Evolutionary conservation across 2,797 vertebrate genomes (phyloP), one percentile per base, ranked within the genome.

Genomic region (Acrossocheilus wenchowensis): DNA sequence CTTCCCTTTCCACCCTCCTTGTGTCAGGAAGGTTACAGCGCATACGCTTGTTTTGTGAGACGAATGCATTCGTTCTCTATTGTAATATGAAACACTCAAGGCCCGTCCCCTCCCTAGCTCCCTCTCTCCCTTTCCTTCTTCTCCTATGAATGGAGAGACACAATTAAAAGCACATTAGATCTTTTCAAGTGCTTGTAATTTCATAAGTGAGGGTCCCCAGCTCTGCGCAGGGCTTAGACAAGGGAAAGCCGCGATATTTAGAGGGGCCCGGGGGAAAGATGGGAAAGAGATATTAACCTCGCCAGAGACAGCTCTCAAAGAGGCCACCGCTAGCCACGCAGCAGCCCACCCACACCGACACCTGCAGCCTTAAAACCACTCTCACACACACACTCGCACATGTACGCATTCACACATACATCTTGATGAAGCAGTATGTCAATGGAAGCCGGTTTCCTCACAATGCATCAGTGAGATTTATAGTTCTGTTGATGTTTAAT

Each of bases 121-220:
- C 39, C 60, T 88, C 91, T 92, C 92, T 92, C 91, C 90, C 90
- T 92, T 92, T 94, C 94, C 93, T 94, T 90, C 87, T 73, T 89
- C 91, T 94, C 92, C 94, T 95, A 91, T 94, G 92, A 93, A 93
- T 83, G 91, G 92, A 92, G 91, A 88, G 78, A 94, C 90, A 95
- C 95, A 95, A 96, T 96, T 95, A 95, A 94, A 95, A 94, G 94
- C 95, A 95, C 94, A 96, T 96, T 96, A 96, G 96, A 95, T 96
- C 95, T 95, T 95, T 95, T 95, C 92, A 90, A 96, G 95, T 94
- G 91, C 94, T 95, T 93, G 94, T 95, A 95, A 96, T 96, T 96
- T 96, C 94, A 96, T 96, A 96, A 95, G 93, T 94, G 94, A 89
- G 90, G 90, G 80, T 89, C 91, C 91, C 92, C 86, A 87, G 72